phyloP scores from a whole-genome alignment of 2,888 invertebrate species.

The Vannuccia rotundouncinata region DNA sequence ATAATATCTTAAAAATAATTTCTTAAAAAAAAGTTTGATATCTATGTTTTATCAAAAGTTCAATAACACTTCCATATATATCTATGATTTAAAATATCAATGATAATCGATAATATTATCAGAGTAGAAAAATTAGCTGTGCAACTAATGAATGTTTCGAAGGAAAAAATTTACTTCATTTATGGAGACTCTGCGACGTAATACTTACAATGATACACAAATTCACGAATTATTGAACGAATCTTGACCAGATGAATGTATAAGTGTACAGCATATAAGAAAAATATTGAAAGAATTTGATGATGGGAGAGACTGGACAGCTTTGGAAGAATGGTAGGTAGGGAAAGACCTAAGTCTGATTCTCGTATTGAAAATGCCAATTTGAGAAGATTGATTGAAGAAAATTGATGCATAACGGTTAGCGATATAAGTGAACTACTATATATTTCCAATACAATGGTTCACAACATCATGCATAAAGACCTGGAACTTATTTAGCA shows the following conservation, averaged over 20 bases:
- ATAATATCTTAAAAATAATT: too few species aligned
- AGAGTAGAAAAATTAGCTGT: slow-evolving; percentile 25
- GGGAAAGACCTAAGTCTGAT: slow-evolving; percentile 15
- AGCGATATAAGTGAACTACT: slow-evolving; percentile 1
- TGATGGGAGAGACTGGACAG: slow-evolving; percentile 18
- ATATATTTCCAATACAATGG: slow-evolving; percentile 11
- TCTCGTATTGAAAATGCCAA: background rate
- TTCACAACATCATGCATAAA: slow-evolving; percentile 2
- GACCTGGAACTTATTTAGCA: slow-evolving; percentile 21
- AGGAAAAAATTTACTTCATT: slow-evolving; percentile 21
- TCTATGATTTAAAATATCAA: slow-evolving; percentile 20
- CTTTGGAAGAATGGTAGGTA: slow-evolving; percentile 3
- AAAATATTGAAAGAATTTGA: slow-evolving; percentile 23
- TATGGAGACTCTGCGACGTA: slow-evolving; percentile 21
- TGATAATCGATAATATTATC: slow-evolving; percentile 14
- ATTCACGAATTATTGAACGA: slow-evolving; percentile 15
- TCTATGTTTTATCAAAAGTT: too few species aligned
- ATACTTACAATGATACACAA: slow-evolving; percentile 22
- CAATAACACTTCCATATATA: too few species aligned
- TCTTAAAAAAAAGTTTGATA: too few species aligned
- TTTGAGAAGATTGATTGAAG: background rate
- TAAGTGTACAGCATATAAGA: slow-evolving; percentile 19
- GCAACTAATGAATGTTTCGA: slow-evolving; percentile 20
- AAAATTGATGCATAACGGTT: slow-evolving; percentile 23
- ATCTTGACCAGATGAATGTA: slow-evolving; percentile 12